These are phyloP conservation scores for Drosophila ochracea DNA, from an alignment of 2,888 invertebrate genomes.

Conservation along the genomic window DNA sequence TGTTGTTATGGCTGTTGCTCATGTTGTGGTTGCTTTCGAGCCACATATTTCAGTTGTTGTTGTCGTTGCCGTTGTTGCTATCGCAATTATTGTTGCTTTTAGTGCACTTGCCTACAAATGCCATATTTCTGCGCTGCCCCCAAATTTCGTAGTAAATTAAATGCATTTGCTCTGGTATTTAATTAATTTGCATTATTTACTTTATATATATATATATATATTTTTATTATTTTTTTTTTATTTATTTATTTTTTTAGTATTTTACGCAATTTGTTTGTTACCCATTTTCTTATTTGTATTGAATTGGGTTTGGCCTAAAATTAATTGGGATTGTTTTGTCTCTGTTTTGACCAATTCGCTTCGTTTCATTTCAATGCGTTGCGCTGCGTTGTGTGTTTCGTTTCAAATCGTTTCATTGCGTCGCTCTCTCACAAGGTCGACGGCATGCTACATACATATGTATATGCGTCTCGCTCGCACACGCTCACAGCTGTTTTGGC, in stretches of 20 bases:
- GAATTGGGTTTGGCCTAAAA: constrained; percentile 9
- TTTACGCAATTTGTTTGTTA: not conserved
- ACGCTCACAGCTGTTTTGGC: constrained; percentile 49
- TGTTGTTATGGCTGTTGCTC: constrained; percentile 12
- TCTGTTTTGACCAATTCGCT: constrained; percentile 32
- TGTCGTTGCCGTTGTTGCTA: constrained; percentile 4
- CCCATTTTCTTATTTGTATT: constrained; percentile 1
- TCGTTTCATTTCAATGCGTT: constrained; percentile 25
- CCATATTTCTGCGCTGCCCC: constrained; percentile 39
- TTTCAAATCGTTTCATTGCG: constrained; percentile 34
- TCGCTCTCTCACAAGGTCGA: constrained; percentile 59
- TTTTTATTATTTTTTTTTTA: not conserved
- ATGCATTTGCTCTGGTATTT: constrained; percentile 5
- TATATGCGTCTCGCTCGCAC: constrained; percentile 53
- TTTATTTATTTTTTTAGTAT: not conserved
- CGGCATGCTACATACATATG: constrained; percentile 11
- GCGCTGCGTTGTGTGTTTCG: constrained; percentile 25
- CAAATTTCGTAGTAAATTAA: constrained; percentile 5
- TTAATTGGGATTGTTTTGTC: constrained; percentile 19
- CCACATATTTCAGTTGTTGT: constrained; percentile 27
- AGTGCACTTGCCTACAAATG: constrained; percentile 16
- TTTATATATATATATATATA: not conserved
- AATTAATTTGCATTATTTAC: not conserved
- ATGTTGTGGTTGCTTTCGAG: constrained; percentile 1
- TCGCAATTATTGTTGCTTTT: not conserved